Conservation (phyloP, 53 echinoderm and acorn worm species). For the Paracentrotus lividus region DNA sequence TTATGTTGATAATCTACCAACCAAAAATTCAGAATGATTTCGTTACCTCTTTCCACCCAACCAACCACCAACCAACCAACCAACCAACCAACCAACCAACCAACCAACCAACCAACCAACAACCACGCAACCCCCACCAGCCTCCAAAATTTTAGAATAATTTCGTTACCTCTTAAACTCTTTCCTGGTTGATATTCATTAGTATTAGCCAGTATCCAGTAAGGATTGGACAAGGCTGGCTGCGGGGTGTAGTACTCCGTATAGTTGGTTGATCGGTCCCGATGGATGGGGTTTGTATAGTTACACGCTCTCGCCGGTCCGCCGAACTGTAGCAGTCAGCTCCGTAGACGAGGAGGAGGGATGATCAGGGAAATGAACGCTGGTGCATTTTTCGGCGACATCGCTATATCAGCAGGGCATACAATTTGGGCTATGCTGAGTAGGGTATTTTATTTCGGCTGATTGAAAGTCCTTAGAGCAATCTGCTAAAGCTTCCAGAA, state of each 20-base stretch:
- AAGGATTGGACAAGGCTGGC: neutral
- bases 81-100: too few relatives aligned
- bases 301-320: neutral
- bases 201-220: neutral
- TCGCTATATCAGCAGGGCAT: neutral
- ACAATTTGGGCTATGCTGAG: too few relatives aligned
- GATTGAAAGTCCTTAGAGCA: too few relatives aligned
- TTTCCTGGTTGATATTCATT: neutral
- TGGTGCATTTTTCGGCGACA: neutral
- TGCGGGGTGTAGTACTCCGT: neutral
- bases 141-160: too few relatives aligned
- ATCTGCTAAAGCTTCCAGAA: too few relatives aligned
- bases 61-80: neutral
- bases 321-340: neutral
- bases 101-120: too few relatives aligned
- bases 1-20: too few relatives aligned
- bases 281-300: neutral
- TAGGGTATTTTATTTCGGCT: too few relatives aligned
- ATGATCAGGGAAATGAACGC: neutral
- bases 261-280: neutral
- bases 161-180: neutral
- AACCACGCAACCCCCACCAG: too few relatives aligned
- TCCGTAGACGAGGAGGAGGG: neutral
- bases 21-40: neutral
- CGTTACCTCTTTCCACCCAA: neutral